phyloP scores from a whole-genome alignment of 2,797 vertebrate species.

The Enteromius anoplus region DNA sequence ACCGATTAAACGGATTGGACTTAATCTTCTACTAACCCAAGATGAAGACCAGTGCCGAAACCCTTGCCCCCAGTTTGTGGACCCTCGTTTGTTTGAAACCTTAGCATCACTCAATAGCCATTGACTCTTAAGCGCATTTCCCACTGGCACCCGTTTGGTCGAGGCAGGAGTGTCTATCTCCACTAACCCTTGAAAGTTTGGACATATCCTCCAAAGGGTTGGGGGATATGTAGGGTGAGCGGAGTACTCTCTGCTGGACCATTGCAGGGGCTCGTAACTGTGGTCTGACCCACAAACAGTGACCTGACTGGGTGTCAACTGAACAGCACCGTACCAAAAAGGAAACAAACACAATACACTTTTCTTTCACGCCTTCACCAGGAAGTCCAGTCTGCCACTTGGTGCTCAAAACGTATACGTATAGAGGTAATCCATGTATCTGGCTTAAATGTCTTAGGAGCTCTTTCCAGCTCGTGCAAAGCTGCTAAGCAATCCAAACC shows the following conservation, averaged over 20 bases:
- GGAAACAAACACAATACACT: conserved; percentile 66
- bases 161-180: conserved; percentile 55
- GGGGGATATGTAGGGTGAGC: conserved; percentile 45
- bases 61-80: conserved; percentile 70
- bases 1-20: conserved; percentile 78
- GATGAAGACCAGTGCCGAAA: conserved; percentile 51
- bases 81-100: conserved; percentile 67
- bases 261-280: conserved; percentile 47
- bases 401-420: conserved; percentile 11
- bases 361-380: conserved; percentile 57
- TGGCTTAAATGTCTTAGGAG: conserved; percentile 39
- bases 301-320: conserved; percentile 70
- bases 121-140: conserved; percentile 25
- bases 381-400: conserved; percentile 74
- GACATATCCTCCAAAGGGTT: conserved; percentile 33
- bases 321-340: conserved; percentile 64
- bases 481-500: background rate
- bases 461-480: background rate
- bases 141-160: conserved; percentile 58
- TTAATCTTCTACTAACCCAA: conserved; percentile 57
- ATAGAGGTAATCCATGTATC: conserved; percentile 12
- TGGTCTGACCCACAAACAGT: conserved; percentile 70
- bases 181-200: conserved; percentile 39
- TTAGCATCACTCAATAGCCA: conserved; percentile 63
- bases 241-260: conserved; percentile 54